Conservation (phyloP, 2,888 invertebrate genomes). For the Eilema depressum region DNA sequence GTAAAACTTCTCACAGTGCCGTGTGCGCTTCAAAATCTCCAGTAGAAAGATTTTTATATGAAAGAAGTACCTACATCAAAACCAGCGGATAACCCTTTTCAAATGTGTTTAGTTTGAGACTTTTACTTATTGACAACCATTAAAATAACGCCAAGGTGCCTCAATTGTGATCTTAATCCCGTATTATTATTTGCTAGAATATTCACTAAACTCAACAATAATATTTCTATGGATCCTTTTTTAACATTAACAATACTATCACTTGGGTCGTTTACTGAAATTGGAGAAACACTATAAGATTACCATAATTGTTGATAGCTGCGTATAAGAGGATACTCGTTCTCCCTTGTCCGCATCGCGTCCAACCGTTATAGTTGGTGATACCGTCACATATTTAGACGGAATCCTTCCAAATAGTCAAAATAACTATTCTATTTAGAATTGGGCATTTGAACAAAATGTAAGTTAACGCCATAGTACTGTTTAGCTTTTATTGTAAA, state of each 20-base stretch:
- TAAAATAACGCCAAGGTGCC: neutral
- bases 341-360: slow-evolving; percentile 55
- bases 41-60: too few relatives aligned
- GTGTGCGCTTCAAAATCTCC: too few relatives aligned
- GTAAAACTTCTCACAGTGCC: too few relatives aligned
- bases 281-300: slow-evolving; percentile 72
- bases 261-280: slow-evolving; percentile 66
- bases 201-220: slow-evolving; percentile 24
- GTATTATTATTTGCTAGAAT: too few relatives aligned
- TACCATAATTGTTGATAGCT: slow-evolving; percentile 72
- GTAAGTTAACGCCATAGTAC: slow-evolving; percentile 23
- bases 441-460: slow-evolving; percentile 44
- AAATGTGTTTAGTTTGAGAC: neutral
- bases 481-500: slow-evolving; percentile 17
- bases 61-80: too few relatives aligned
- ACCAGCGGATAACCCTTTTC: too few relatives aligned
- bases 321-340: slow-evolving; percentile 59
- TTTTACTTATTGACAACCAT: neutral
- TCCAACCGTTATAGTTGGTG: slow-evolving; percentile 58
- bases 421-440: slow-evolving; percentile 49
- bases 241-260: slow-evolving; percentile 52
- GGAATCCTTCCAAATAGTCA: slow-evolving; percentile 64
- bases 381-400: slow-evolving; percentile 57
- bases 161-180: too few relatives aligned
- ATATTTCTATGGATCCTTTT: slow-evolving; percentile 25